These are phyloP conservation scores for Nephrotoma appendiculata DNA, from an alignment of 2,888 invertebrate genomes.

Conservation along the genomic window DNA sequence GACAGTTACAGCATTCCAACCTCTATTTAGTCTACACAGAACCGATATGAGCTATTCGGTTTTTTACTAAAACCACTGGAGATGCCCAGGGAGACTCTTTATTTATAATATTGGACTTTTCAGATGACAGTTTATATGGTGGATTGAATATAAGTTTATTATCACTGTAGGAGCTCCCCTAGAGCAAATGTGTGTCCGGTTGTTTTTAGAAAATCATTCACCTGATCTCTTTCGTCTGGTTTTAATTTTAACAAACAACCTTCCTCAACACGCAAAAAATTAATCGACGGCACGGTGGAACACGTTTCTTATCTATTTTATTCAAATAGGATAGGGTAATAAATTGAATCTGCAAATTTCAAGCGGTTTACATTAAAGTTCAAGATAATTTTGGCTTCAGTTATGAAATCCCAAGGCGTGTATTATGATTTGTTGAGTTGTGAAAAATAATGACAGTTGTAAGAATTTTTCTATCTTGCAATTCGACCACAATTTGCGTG, in stretches of 20 bases:
- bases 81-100: slow-evolving; percentile 13
- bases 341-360: slow-evolving; percentile 9
- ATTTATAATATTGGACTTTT: not conserved
- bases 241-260: not conserved
- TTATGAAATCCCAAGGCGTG: slow-evolving; percentile 13
- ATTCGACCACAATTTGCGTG: slow-evolving; percentile 6
- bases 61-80: slow-evolving; percentile 14
- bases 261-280: not conserved
- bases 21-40: slow-evolving; percentile 20
- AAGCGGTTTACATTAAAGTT: slow-evolving; percentile 16
- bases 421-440: not conserved
- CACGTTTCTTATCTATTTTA: not conserved
- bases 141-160: not conserved
- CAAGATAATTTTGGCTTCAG: slow-evolving; percentile 17
- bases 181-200: not conserved
- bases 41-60: slow-evolving; percentile 16
- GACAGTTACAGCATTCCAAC: too few species aligned
- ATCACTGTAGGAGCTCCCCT: not conserved
- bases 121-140: not conserved
- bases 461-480: slow-evolving; percentile 11
- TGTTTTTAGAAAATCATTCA: not conserved
- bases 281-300: not conserved
- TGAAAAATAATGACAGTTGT: slow-evolving; percentile 16
- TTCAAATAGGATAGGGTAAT: not conserved
- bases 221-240: not conserved